phyloP scores from a whole-genome alignment of 2,797 vertebrate genomes.

The Poeciliopsis paucimaculata region DNA sequence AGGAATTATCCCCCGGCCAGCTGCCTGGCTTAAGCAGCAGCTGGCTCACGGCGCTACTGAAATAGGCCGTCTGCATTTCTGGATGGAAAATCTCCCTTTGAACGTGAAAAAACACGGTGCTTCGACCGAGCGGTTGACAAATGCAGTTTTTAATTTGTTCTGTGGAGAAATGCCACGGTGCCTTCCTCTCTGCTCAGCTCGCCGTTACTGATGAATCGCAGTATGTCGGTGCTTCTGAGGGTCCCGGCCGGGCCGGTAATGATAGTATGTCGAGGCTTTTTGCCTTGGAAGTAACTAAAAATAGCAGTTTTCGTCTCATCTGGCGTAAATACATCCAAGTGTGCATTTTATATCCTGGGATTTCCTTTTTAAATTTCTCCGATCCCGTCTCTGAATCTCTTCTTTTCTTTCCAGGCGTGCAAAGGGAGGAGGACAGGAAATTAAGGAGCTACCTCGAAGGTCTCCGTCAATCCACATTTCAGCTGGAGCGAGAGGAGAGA shows the following conservation, averaged over 20 bases:
- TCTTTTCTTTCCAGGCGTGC: constrained; percentile 54
- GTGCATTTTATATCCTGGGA: constrained; percentile 1
- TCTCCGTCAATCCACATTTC: constrained; percentile 79
- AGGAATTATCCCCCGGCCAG: constrained; percentile 33
- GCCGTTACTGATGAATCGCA: constrained; percentile 34
- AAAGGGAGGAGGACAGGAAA: constrained; percentile 76
- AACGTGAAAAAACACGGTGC: constrained; percentile 29
- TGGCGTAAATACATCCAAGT: constrained; percentile 30
- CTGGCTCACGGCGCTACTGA: constrained; percentile 26
- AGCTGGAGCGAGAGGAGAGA: constrained; percentile 68
- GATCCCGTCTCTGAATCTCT: constrained; percentile 25
- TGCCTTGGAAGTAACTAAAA: constrained; percentile 38
- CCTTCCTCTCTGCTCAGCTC: constrained; percentile 26
- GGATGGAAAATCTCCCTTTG: constrained; percentile 46
- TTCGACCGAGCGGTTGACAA: constrained; percentile 23
- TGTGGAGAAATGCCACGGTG: constrained; percentile 12
- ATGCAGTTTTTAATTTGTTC: constrained; percentile 53
- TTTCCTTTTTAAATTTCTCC: constrained; percentile 15
- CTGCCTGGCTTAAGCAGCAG: constrained; percentile 44
- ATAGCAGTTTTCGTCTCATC: constrained; percentile 17
- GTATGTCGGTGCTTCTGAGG: constrained; percentile 13
- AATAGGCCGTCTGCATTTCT: constrained; percentile 37
- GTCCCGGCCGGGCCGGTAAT: constrained; percentile 17
- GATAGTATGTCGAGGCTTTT: constrained; percentile 26
- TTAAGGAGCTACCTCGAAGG: constrained; percentile 78